Percentiles rank a stretch among this genome's conserved stretches.
Evolutionary conservation across 2,797 vertebrate species (phyloP).

Genomic region (Brotula barbata): DNA sequence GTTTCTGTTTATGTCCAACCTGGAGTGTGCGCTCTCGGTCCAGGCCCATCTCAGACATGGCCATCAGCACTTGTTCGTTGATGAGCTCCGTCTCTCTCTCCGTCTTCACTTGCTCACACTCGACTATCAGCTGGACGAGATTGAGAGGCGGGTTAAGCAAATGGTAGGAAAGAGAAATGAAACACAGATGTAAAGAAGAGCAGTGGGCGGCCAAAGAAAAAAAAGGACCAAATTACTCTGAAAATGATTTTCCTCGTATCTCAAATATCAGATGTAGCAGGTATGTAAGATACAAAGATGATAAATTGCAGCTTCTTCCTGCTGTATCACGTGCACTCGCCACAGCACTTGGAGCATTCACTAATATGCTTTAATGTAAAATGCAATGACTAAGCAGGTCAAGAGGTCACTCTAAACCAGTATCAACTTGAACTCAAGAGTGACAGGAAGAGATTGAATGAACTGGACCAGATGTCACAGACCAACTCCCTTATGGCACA

Average conservation of each 20-base stretch:
- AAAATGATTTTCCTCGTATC: no score
- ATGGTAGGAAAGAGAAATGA: not conserved
- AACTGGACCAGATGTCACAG: not conserved
- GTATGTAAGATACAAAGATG: no score
- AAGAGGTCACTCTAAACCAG: no score
- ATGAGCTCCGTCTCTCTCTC: conserved; percentile 90
- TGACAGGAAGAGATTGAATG: not conserved
- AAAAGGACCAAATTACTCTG: not conserved
- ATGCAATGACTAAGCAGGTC: no score
- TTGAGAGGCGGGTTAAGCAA: not conserved
- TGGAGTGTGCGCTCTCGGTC: conserved; percentile 92
- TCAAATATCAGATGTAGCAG: no score
- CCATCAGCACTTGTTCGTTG: conserved; percentile 92
- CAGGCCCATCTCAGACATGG: conserved; percentile 95
- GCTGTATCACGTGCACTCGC: no score
- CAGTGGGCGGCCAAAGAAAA: not conserved
- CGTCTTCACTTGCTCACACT: conserved; percentile 92
- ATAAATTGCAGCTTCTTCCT: no score
- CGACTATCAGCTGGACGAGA: conserved; percentile 86
- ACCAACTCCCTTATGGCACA: not conserved
- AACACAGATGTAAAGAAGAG: no score
- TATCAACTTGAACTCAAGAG: no score
- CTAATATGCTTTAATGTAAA: no score
- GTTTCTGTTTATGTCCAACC: conserved; percentile 71
- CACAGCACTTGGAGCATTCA: no score